phyloP scores from a whole-genome alignment of 2,797 vertebrate genomes.

The Girardinus metallicus region DNA sequence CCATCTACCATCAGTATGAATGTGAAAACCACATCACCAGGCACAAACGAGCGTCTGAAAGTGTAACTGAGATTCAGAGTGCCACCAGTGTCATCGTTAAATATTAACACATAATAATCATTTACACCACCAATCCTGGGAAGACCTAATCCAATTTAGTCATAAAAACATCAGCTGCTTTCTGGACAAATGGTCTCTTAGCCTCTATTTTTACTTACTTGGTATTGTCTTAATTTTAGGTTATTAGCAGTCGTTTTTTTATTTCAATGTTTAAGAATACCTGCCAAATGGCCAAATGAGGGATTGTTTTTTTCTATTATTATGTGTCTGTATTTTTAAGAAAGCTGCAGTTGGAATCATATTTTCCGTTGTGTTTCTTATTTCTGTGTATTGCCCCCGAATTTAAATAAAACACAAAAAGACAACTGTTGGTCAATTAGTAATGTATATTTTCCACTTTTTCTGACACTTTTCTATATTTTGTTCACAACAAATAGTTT shows the following conservation, averaged over 20 bases:
- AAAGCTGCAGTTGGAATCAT: constrained; percentile 14
- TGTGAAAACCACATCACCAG: constrained; percentile 27
- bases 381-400: constrained; percentile 28
- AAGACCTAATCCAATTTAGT: constrained; percentile 6
- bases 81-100: background rate
- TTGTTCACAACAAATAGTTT: constrained; percentile 52
- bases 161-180: constrained; percentile 39
- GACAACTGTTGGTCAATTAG: constrained; percentile 10
- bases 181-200: constrained; percentile 28
- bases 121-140: constrained; percentile 16
- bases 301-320: constrained; percentile 20
- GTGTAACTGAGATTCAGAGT: constrained; percentile 25
- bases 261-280: constrained; percentile 21
- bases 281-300: constrained; percentile 48
- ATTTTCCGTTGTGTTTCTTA: constrained; percentile 43
- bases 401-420: constrained; percentile 47
- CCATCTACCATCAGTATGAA: constrained; percentile 42
- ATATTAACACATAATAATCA: constrained; percentile 3
- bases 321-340: constrained; percentile 32
- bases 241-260: constrained; percentile 65
- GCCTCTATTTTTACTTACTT: constrained; percentile 47
- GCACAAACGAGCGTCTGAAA: constrained; percentile 10
- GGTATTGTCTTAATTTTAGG: constrained; percentile 67
- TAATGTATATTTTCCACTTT: background rate
- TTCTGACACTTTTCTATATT: constrained; percentile 31